Base-by-base conservation (phyloP, 2,797 vertebrate genomes). In the Podargus strigoides region DNA sequence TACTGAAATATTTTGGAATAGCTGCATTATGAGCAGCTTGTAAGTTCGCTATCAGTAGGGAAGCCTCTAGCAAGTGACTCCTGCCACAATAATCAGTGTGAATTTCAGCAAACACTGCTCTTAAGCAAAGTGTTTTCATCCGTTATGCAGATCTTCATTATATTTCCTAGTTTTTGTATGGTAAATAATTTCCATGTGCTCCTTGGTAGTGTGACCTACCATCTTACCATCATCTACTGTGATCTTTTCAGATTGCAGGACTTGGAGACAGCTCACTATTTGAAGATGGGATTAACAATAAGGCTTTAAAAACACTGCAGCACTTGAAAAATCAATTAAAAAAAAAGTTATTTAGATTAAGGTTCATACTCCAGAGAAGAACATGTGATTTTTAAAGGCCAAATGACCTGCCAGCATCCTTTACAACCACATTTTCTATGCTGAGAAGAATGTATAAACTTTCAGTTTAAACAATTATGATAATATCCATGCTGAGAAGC, bases 271-370 rank as follows among this genome's bases (percentile, higher is more conserved):
- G 44, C 50, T 90, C 53, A 37, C 52, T 89, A 22, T 92, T 89
- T 94, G 83, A 92, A 89, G 58, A 93, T 72, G 44, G 23, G 68
- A 91, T 92, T 96, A 95, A 73, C 41, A 78, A 52, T 63, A 93
- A 85, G 50, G 37, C 67, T 86, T 94, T 86, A 94, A 93, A 95
- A 95, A 73, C 73, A 90, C 64, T 28, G 56, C n/a, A 78, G 60
- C 47, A 87, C 76, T 96, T 93, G 89, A 96, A 95, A 95, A 94
- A 92, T 89, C 73, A 85, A 73, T 93, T 96, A 21, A 10, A 85
- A 91, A 62, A 81, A 79, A 27, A 69, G 92, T 90, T 91, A 59
- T 79, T 92, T 90, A 56, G 67, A 87, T 92, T 95, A 77, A 73
- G 39, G 60, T 94, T 96, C 49, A 22, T 66, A 67, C 27, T 86